A percentile compares a stretch with the other conserved stretches of the same genome.
Evolutionary conservation across 2,113 vertebrate species (phyloP).

Genomic region (Lycocorax pyrrhopterus): DNA sequence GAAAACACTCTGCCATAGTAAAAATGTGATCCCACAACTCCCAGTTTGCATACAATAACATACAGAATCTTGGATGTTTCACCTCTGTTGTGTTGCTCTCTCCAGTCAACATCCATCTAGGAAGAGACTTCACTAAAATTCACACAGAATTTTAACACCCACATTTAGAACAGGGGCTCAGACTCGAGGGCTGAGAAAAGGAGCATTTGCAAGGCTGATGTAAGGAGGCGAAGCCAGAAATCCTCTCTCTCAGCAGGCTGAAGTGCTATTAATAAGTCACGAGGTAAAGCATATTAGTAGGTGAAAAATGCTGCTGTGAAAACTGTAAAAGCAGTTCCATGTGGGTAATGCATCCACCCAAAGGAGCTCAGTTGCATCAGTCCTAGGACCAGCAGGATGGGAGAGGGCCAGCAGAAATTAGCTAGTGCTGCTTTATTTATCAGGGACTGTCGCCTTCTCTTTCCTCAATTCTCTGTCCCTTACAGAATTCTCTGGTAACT

Average conservation of each 20-base stretch:
- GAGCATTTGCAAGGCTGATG: not conserved
- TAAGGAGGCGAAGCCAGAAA: not conserved
- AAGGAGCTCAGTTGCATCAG: slow-evolving; percentile 17
- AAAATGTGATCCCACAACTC: not conserved
- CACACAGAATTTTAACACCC: not conserved
- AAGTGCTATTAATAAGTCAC: slow-evolving; percentile 54
- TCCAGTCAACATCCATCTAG: not conserved
- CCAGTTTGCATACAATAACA: not conserved
- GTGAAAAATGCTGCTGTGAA: slow-evolving; percentile 60
- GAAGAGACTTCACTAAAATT: not conserved
- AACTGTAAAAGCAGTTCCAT: not conserved
- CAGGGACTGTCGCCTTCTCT: not conserved
- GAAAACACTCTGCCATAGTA: not conserved
- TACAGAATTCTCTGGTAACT: not conserved
- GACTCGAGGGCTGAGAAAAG: not conserved
- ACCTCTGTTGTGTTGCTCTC: not conserved
- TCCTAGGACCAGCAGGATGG: slow-evolving; percentile 1
- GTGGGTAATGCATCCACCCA: not conserved
- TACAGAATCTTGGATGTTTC: not conserved
- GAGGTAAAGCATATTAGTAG: slow-evolving; percentile 27
- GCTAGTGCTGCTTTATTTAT: not conserved
- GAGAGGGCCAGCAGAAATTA: slow-evolving; percentile 26
- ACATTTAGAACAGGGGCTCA: not conserved
- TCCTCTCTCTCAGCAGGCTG: not conserved
- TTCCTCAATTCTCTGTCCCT: not conserved